These are phyloP conservation scores for Nannospalax galili DNA, from an alignment of 2,113 vertebrate genomes.

Conservation along the genomic window DNA sequence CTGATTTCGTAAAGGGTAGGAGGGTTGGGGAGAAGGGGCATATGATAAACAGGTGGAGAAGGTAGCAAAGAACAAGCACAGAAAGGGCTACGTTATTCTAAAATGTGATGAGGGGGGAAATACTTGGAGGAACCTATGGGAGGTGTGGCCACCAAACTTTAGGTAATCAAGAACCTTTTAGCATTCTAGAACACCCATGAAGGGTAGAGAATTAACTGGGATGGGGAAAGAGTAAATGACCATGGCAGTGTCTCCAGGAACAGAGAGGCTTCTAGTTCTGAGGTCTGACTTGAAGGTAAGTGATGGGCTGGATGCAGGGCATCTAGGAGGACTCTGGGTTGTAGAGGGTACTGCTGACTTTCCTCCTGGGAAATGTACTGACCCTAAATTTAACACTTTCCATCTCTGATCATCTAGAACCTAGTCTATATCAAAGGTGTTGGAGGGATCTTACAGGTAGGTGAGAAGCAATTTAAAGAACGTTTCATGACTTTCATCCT, in stretches of 20 bases:
- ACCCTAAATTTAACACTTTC: not conserved
- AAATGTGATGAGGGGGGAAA: not conserved
- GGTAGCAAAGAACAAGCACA: not conserved
- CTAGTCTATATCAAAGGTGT: not conserved
- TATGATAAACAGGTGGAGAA: not conserved
- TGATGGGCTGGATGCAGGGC: not conserved
- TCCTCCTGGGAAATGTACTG: not conserved
- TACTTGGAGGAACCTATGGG: not conserved
- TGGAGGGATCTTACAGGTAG: too few relatives aligned
- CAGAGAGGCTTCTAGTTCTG: not conserved
- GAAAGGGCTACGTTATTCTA: not conserved
- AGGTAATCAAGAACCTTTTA: not conserved
- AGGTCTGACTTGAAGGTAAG: not conserved
- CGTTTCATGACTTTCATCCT: not conserved
- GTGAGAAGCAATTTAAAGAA: conserved; percentile 16
- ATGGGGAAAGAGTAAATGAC: not conserved
- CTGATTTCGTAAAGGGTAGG: not conserved
- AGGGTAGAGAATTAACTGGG: not conserved
- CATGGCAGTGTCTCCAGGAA: not conserved
- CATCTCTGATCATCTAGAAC: not conserved
- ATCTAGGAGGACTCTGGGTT: not conserved
- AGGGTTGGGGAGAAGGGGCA: not conserved
- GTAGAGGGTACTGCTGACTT: not conserved
- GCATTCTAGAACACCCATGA: not conserved
- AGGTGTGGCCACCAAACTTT: not conserved